Conservation (phyloP, 2,797 vertebrate genomes). For the Sebastes goodei region DNA sequence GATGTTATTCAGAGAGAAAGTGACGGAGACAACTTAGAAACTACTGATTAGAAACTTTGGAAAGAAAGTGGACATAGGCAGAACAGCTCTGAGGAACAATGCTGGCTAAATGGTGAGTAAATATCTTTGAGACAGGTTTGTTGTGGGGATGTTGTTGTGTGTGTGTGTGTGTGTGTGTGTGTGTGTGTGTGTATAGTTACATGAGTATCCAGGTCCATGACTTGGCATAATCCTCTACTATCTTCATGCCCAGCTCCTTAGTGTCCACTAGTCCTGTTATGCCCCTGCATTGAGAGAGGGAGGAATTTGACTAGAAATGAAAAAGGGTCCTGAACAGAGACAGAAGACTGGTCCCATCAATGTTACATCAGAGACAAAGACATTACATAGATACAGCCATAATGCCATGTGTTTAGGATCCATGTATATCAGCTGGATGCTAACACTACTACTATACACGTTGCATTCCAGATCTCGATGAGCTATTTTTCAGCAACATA, state of each 20-base stretch:
- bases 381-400: not conserved
- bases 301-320: not conserved
- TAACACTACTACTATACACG: not conserved
- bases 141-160: not conserved
- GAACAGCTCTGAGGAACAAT: not conserved
- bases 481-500: not conserved
- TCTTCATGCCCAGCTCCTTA: slow-evolving; percentile 55
- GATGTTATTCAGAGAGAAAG: not conserved
- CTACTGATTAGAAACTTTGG: not conserved
- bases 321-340: not conserved
- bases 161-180: not conserved
- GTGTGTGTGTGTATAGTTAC: slow-evolving; percentile 39
- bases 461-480: not conserved
- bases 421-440: not conserved
- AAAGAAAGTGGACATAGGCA: no score
- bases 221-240: slow-evolving; percentile 60
- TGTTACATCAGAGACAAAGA: not conserved
- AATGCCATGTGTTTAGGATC: not conserved
- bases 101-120: not conserved
- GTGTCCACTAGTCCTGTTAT: slow-evolving; percentile 51
- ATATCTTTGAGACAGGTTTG: not conserved
- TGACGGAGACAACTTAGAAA: not conserved
- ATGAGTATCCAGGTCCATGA: slow-evolving; percentile 66
- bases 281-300: slow-evolving; percentile 18
- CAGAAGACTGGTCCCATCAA: not conserved